Evolutionary conservation across 2,797 vertebrate species (phyloP), one percentile per base, ranked within the genome.

Genomic region (Argyrosomus regius): DNA sequence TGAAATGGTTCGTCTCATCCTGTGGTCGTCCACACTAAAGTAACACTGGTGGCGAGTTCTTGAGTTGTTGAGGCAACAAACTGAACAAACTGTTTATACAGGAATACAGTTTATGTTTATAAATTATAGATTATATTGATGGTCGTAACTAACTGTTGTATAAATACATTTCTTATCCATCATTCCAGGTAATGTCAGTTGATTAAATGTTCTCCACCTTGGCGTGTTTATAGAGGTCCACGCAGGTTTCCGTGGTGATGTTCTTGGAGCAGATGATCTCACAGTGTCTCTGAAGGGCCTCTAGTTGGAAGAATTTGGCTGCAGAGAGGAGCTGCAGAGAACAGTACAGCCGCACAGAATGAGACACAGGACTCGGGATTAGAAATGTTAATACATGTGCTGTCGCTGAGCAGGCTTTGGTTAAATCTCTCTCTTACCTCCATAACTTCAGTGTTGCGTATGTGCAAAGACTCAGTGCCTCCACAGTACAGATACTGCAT

Each of bases 401-500:
- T 56, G 63, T 35, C 52, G 20, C 67, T 75, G 60, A 0, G 69
- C 63, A 71, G 66, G 65, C 76, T 72, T 45, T 39, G 60, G 31
- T 22, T 68, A 10, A 66, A 46, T 48, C 61, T 28, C 61, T 28
- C 31, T 54, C 84, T 87, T 89, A 99, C 98, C 98, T 99, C 98
- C 97, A 99, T 98, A 24, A 99, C 96, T 93, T 99, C 98, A 54
- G 97, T 98, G 93, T 98, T 99, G 91, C 98, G 98, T 93, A 99
- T 98, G 92, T 99, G 96, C 90, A 99, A 94, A 18, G 96, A 96
- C 89, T 99, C 98, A 1, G 98, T 97, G 85, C 98, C 98, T 72
- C 98, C 98, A 0, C 95, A 98, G 91, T 99, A 99, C 75, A 99
- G 96, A 88, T 99, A 99, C 96, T 99, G 98, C 98, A 99, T 99